phyloP scores from a whole-genome alignment of 2,797 vertebrate genomes.

The Scolopax bukidnonensis region DNA sequence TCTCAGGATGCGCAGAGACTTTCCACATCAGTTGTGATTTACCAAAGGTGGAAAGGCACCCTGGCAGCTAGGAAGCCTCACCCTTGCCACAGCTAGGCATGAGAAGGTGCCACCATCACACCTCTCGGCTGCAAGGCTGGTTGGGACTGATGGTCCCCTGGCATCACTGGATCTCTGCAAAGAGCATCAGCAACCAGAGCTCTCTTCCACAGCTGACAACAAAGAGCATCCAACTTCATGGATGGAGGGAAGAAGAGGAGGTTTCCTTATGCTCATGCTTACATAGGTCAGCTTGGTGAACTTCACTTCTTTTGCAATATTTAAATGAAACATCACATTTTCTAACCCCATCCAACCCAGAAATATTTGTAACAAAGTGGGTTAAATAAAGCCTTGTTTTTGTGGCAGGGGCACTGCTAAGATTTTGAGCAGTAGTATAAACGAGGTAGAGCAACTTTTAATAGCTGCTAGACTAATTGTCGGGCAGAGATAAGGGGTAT shows the following conservation, averaged over 20 bases:
- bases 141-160: background rate
- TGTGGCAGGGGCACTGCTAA: background rate
- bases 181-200: background rate
- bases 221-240: background rate
- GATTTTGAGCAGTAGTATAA: background rate
- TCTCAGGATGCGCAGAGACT: background rate
- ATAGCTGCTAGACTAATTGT: background rate
- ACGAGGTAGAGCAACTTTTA: background rate
- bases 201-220: background rate
- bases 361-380: background rate
- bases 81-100: rapidly evolving
- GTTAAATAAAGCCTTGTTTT: background rate
- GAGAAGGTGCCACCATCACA: background rate
- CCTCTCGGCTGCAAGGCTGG: background rate
- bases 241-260: background rate
- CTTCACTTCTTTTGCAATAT: background rate
- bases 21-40: background rate
- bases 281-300: background rate
- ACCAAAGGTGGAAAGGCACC: background rate
- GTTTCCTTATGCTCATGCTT: background rate
- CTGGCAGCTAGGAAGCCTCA: background rate
- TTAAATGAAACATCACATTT: background rate
- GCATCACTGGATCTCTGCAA: background rate
- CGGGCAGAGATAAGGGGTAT: background rate
- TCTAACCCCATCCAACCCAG: background rate